phyloP scores from a whole-genome alignment of 2,888 invertebrate species.

The Cryptus viduatorius region DNA sequence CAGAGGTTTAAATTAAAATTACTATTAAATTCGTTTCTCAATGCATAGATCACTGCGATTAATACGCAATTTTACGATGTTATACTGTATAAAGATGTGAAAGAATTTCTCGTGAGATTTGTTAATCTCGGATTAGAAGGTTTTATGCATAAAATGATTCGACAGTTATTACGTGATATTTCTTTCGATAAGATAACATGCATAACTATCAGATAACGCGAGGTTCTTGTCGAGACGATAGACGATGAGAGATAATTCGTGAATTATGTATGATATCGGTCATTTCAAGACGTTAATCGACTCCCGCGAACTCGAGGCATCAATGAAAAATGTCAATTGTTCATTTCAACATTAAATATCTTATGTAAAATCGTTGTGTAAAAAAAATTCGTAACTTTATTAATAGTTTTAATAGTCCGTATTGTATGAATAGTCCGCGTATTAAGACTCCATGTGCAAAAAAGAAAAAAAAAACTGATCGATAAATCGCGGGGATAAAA shows the following conservation, averaged over 20 bases:
- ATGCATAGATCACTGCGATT: too few species aligned
- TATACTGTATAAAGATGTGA: neutral
- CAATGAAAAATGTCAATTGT: conserved; percentile 31
- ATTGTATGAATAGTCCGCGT: too few species aligned
- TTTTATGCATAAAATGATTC: neutral
- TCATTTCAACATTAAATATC: conserved; percentile 19
- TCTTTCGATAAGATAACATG: conserved; percentile 8
- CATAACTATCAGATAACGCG: neutral
- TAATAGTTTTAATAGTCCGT: too few species aligned
- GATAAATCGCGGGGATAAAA: too few species aligned
- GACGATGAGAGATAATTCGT: neutral
- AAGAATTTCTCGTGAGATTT: neutral
- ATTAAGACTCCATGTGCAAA: too few species aligned
- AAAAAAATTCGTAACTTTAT: neutral
- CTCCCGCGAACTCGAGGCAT: neutral
- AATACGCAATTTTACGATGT: neutral
- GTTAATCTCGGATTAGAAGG: neutral
- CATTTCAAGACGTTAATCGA: neutral
- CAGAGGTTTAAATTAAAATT: too few species aligned
- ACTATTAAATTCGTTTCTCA: too few species aligned
- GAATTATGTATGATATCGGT: conserved; percentile 18
- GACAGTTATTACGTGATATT: neutral
- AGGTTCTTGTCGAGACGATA: neutral
- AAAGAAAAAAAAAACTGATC: too few species aligned
- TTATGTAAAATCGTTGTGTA: too few species aligned